Evolutionary conservation across 1,140 invertebrate genomes (phyloP).

Genomic region (Trissolcus basalis): DNA sequence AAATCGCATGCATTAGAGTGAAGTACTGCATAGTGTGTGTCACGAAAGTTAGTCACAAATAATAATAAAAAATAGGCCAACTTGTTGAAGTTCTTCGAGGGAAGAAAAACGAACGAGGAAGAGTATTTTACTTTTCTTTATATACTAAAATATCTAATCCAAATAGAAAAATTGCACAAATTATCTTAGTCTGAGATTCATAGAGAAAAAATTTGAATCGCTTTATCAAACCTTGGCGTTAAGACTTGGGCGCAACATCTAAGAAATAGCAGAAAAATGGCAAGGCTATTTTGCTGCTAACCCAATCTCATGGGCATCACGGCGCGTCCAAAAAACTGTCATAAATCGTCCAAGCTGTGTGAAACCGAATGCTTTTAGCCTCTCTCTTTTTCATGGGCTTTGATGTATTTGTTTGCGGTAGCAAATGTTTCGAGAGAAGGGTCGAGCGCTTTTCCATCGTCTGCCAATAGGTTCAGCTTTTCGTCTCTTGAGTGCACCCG

Average conservation of each 20-base stretch:
- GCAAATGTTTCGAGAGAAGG: slow-evolving; percentile 29
- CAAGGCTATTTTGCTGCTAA: slow-evolving; percentile 30
- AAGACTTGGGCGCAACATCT: slow-evolving; percentile 1
- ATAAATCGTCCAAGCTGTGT: slow-evolving; percentile 37
- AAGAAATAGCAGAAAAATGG: slow-evolving; percentile 37
- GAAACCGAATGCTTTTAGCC: slow-evolving; percentile 44
- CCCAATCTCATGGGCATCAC: slow-evolving; percentile 36
- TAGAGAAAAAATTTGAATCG: slow-evolving; percentile 33
- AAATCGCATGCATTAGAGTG: slow-evolving; percentile 27
- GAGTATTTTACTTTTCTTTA: too few species aligned
- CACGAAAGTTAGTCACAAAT: slow-evolving; percentile 5
- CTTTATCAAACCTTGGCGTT: slow-evolving; percentile 18
- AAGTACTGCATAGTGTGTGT: slow-evolving; percentile 15
- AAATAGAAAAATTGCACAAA: too few species aligned
- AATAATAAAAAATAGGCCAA: neutral
- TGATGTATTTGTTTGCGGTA: slow-evolving; percentile 48
- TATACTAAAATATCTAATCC: too few species aligned
- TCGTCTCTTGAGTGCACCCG: slow-evolving; percentile 13
- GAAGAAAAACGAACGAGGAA: slow-evolving; percentile 9
- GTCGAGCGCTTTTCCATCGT: slow-evolving; percentile 24
- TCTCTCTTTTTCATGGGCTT: slow-evolving; percentile 16
- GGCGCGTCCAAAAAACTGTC: slow-evolving; percentile 27
- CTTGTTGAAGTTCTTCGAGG: neutral
- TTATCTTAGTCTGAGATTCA: neutral
- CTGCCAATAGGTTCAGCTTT: slow-evolving; percentile 31